Evolutionary conservation across 2,797 vertebrate species (phyloP), one percentile per base, ranked within the genome.

Genomic region (Galagoides demidoff): DNA sequence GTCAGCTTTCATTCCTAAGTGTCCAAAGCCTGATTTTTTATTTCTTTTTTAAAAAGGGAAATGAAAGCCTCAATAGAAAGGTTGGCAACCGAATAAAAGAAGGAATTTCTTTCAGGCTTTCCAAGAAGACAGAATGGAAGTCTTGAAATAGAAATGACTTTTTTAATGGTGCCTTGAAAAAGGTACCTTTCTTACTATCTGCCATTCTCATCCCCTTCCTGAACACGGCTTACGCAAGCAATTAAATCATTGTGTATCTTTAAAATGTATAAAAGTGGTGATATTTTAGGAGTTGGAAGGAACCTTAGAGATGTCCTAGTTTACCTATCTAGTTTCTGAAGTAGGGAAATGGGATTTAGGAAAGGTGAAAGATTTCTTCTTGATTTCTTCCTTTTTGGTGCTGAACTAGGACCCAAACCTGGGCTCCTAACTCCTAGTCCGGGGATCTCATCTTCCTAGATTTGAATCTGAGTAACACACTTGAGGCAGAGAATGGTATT

Each of bases 121-220:
- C 96, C 93, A 96, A 96, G 89, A 96, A 95, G 86, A 89, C 43
- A 95, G 89, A 97, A 96, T 95, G 52, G 86, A 78, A 97, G 39
- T 96, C 93, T 96, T 97, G 93, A 96, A 96, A 97, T 94, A 88
- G 97, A 97, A 97, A 96, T 97, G 93, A 96, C 81, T 97, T 97
- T 97, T 97, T 96, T 96, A 96, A 95, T 96, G 77, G 85, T 96
- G 49, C 95, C 96, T 96, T 95, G 76, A 91, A 96, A 96, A 94
- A 81, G 85, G 95, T 94, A 59, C 90, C 97, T 94, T 96, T 96
- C 74, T 94, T 90, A 31, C 76, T 95, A 70, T 90, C 85, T 93
- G 92, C 83, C 52, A 84, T 90, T 92, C 55, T 96, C 68, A 49
- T 77, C 55, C 73, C 0, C n/a, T 92, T 89, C 89, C 84, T 89